phyloP scores from a whole-genome alignment of 2,888 invertebrate species.

The Scrobipalpa costella region DNA sequence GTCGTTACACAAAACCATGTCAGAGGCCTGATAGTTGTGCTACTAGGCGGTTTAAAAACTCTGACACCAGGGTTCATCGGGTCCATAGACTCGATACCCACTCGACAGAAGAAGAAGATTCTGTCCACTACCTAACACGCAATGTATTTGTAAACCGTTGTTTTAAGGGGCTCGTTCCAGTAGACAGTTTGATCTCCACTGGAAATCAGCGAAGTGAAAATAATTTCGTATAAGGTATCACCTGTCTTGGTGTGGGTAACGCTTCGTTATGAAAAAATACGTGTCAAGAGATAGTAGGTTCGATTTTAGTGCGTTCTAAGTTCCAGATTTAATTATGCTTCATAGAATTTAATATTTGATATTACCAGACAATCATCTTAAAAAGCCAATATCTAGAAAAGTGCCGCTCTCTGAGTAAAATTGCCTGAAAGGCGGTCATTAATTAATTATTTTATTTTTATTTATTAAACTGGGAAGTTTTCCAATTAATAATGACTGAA shows the following conservation, averaged over 20 bases:
- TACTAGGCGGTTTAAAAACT: too few species aligned
- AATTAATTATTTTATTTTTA: neutral
- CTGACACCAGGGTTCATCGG: too few species aligned
- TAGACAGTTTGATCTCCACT: constrained; percentile 41
- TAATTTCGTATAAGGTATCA: constrained; percentile 36
- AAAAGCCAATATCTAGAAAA: constrained; percentile 1
- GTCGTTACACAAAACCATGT: too few species aligned
- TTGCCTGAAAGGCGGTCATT: constrained; percentile 1
- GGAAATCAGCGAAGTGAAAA: constrained; percentile 39
- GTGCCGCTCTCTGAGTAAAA: constrained; percentile 25
- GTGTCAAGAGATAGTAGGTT: neutral
- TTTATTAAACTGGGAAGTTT: constrained; percentile 14
- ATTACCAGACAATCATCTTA: neutral
- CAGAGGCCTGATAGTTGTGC: too few species aligned
- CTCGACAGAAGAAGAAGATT: too few species aligned
- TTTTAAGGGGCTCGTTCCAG: too few species aligned
- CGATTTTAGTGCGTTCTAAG: too few species aligned
- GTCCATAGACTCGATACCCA: too few species aligned
- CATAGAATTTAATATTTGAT: neutral
- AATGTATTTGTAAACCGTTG: too few species aligned
- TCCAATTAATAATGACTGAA: constrained; percentile 20
- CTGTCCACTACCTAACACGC: too few species aligned
- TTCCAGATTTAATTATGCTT: too few species aligned
- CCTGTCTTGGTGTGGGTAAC: constrained; percentile 27
- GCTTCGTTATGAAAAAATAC: neutral